Evolutionary conservation across 2,797 vertebrate species (phyloP).

Genomic region (Loriculus beryllinus): DNA sequence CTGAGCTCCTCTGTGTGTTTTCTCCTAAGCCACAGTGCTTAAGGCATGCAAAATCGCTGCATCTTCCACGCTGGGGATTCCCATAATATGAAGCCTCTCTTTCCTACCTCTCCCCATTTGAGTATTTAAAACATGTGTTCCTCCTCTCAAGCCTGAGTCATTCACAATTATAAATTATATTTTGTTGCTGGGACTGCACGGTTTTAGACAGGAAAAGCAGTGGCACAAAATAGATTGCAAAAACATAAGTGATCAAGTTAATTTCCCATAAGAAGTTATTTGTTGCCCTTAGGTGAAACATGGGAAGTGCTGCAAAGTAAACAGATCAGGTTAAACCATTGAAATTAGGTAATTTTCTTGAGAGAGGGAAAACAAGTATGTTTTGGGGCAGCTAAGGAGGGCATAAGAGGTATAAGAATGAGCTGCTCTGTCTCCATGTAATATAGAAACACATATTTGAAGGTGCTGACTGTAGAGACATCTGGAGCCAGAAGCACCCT

Average conservation of each 20-base stretch:
- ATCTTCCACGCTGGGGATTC: neutral
- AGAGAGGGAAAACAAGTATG: neutral
- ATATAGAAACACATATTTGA: neutral
- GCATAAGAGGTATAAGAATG: neutral
- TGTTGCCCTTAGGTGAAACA: neutral
- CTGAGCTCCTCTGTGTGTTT: neutral
- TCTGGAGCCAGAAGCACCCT: neutral
- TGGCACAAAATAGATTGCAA: neutral
- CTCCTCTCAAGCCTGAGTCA: neutral
- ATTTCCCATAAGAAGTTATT: neutral
- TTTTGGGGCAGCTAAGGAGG: neutral
- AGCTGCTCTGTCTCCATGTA: neutral
- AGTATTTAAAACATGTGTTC: neutral
- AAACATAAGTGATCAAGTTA: neutral
- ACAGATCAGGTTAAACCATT: neutral
- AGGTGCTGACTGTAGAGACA: neutral
- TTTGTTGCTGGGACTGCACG: neutral
- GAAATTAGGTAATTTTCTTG: neutral
- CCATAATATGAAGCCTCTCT: neutral
- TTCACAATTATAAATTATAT: neutral
- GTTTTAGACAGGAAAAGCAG: neutral
- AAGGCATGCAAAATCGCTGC: neutral
- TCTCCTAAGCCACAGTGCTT: neutral
- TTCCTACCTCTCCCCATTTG: neutral
- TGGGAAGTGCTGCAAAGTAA: constrained; percentile 2